A percentile compares a stretch with the other conserved stretches of the same genome.
phyloP scores from a whole-genome alignment of 2,888 invertebrate species.

The Euzophera pinguis region DNA sequence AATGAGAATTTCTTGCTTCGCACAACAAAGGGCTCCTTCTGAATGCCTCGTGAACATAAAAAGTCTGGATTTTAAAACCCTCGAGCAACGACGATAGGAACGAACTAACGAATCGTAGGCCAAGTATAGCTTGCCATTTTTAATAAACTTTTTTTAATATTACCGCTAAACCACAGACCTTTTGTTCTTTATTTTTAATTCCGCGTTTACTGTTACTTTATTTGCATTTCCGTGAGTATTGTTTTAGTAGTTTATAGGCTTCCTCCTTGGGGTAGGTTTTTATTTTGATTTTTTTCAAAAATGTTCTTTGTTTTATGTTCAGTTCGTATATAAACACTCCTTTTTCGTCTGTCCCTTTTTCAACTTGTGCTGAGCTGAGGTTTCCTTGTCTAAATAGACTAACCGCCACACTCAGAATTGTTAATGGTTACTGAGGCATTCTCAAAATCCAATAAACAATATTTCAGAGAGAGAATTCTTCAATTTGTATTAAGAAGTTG shows the following conservation, averaged over 20 bases:
- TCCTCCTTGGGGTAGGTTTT: constrained; percentile 1
- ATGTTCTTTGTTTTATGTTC: not conserved
- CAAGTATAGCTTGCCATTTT: constrained; percentile 41
- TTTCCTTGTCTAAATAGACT: too few relatives aligned
- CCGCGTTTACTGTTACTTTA: constrained; percentile 38
- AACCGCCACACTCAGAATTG: too few relatives aligned
- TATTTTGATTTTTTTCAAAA: constrained; percentile 13
- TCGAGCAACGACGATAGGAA: constrained; percentile 42
- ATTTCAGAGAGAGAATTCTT: too few relatives aligned
- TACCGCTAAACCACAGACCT: constrained; percentile 32
- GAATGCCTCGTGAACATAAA: constrained; percentile 63
- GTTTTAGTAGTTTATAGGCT: constrained; percentile 24
- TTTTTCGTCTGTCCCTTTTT: too few relatives aligned
- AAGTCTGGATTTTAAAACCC: constrained; percentile 51
- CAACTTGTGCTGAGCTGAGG: too few relatives aligned
- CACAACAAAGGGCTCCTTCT: constrained; percentile 60
- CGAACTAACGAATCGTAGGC: constrained; percentile 45
- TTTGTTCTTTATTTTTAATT: constrained; percentile 45
- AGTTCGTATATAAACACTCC: too few relatives aligned
- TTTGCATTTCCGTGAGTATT: constrained; percentile 36
- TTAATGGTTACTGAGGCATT: too few relatives aligned
- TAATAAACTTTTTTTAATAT: constrained; percentile 43
- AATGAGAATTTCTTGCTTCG: constrained; percentile 63
- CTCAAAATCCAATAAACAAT: too few relatives aligned
- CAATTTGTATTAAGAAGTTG: too few relatives aligned